Evolutionary conservation across 1,140 invertebrate species (phyloP).

Genomic region (Schlechtendalia chinensis): DNA sequence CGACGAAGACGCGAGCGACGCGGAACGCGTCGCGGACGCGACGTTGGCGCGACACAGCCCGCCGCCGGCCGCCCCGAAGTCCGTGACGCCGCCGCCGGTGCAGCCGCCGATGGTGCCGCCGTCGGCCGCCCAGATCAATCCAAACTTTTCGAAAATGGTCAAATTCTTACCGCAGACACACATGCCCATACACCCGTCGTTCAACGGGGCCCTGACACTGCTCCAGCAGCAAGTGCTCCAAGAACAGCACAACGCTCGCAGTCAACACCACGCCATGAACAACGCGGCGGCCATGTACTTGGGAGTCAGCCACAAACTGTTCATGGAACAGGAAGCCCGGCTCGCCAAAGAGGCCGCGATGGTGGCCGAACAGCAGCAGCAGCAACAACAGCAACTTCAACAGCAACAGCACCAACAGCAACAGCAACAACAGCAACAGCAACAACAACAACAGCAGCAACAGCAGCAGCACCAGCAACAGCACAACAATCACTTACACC

Average conservation of each 20-base stretch:
- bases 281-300: slow-evolving; percentile 74
- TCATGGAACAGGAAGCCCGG: slow-evolving; percentile 72
- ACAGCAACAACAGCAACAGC: slow-evolving; percentile 61
- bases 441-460: slow-evolving; percentile 59
- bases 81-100: slow-evolving; percentile 50
- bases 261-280: slow-evolving; percentile 58
- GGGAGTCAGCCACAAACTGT: slow-evolving; percentile 69
- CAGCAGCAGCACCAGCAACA: slow-evolving; percentile 54
- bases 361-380: slow-evolving; percentile 58
- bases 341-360: slow-evolving; percentile 66
- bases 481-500: slow-evolving; percentile 51
- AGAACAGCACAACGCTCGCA: slow-evolving; percentile 52
- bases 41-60: slow-evolving; percentile 64
- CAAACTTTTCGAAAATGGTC: slow-evolving; percentile 70
- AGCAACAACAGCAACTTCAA: slow-evolving; percentile 56
- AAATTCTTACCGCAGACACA: slow-evolving; percentile 64
- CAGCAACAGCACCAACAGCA: slow-evolving; percentile 55
- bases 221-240: slow-evolving; percentile 54
- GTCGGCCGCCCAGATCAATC: slow-evolving; percentile 59
- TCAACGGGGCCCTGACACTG: slow-evolving; percentile 54
- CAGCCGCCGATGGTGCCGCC: slow-evolving; percentile 56
- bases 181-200: slow-evolving; percentile 53
- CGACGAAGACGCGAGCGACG: slow-evolving; percentile 55
- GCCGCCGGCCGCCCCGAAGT: slow-evolving; percentile 54
- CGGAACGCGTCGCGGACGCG: slow-evolving; percentile 60